These are phyloP conservation scores for Pandion haliaetus DNA, from an alignment of 2,113 vertebrate genomes.

Conservation along the genomic window DNA sequence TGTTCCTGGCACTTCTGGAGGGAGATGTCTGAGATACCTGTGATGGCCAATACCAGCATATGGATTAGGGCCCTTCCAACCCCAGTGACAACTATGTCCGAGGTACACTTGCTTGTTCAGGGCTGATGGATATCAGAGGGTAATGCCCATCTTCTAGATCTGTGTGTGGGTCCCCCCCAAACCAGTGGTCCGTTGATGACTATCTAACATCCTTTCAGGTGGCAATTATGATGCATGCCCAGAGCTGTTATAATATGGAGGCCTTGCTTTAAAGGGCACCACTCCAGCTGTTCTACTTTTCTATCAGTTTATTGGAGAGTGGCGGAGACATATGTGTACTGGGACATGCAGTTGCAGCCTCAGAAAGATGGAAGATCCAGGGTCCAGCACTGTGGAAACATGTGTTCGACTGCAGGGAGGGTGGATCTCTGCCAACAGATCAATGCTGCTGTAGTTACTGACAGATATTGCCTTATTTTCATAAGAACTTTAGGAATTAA, in stretches of 20 bases:
- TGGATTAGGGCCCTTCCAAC: neutral
- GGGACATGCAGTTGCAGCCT: neutral
- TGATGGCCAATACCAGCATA: neutral
- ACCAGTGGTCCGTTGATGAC: neutral
- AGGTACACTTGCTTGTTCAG: neutral
- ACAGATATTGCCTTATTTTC: neutral
- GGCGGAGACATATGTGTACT: neutral
- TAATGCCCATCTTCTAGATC: neutral
- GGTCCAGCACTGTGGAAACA: neutral
- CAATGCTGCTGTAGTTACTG: neutral
- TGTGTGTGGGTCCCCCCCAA: neutral
- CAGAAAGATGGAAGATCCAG: neutral
- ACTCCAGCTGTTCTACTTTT: neutral
- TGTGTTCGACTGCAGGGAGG: neutral
- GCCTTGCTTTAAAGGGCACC: neutral
- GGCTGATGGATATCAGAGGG: neutral
- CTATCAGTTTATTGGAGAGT: neutral
- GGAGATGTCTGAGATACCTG: neutral
- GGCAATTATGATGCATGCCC: neutral
- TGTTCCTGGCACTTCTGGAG: neutral
- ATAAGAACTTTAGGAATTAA: neutral
- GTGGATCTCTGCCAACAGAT: neutral
- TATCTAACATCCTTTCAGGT: neutral
- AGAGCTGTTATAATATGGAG: neutral
- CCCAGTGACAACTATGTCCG: neutral